phyloP scores from a whole-genome alignment of 2,113 vertebrate species.

The Engraulis encrasicolus region DNA sequence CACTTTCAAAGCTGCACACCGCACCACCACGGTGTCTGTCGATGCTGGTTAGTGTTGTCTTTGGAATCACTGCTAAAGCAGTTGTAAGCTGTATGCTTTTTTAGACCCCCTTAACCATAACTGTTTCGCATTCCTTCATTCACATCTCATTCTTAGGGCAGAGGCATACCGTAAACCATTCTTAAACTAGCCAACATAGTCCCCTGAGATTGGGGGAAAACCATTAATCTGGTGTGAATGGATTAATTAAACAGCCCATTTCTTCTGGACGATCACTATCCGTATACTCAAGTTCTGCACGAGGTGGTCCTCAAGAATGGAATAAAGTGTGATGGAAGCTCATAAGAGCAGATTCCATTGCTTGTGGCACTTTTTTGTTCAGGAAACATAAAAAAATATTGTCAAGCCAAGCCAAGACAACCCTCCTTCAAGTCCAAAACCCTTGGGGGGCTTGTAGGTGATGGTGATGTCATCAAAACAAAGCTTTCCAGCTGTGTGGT shows the following conservation, averaged over 20 bases:
- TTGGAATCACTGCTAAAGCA: neutral
- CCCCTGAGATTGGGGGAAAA: neutral
- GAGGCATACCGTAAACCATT: neutral
- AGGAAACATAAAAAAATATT: neutral
- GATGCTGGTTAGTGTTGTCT: neutral
- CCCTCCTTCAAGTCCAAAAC: neutral
- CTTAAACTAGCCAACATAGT: neutral
- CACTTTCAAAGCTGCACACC: slow-evolving; percentile 4
- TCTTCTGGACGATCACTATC: neutral
- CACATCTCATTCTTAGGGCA: too few relatives aligned
- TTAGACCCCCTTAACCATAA: neutral
- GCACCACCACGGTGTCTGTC: slow-evolving; percentile 39
- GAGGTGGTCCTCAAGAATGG: neutral
- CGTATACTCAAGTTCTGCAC: neutral
- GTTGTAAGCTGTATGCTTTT: neutral
- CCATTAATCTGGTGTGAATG: neutral
- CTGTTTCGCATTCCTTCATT: neutral
- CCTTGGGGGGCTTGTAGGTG: neutral
- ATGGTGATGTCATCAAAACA: neutral
- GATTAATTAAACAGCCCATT: neutral
- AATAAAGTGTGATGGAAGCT: neutral
- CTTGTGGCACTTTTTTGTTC: neutral
- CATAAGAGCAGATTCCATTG: neutral
- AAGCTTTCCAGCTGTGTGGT: slow-evolving; percentile 11
- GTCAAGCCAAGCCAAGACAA: neutral